phyloP scores from a whole-genome alignment of 2,113 vertebrate species.

The Lonchura striata region DNA sequence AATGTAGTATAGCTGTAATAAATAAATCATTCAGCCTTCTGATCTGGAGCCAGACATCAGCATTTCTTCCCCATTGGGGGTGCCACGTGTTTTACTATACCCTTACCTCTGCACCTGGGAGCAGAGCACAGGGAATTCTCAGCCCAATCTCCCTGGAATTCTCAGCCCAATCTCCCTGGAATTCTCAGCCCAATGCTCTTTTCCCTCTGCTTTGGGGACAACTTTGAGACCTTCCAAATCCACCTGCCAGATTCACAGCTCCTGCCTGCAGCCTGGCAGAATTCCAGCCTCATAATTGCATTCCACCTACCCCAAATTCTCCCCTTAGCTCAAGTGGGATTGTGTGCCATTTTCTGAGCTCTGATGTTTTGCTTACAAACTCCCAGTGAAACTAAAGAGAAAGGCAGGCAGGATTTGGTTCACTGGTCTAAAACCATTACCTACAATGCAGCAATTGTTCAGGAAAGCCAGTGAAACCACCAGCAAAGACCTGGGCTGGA shows the following conservation, averaged over 20 bases:
- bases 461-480: background rate
- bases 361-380: background rate
- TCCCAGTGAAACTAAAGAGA: background rate
- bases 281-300: background rate
- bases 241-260: background rate
- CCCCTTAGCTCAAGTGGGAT: background rate
- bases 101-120: too few species aligned
- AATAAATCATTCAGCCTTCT: too few species aligned
- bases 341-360: background rate
- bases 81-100: too few species aligned
- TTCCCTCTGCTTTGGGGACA: background rate
- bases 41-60: too few species aligned
- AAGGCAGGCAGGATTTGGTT: constrained; percentile 5
- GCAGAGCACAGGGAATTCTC: too few species aligned
- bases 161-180: background rate
- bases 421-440: background rate
- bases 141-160: background rate
- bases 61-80: too few species aligned
- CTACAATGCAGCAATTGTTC: background rate
- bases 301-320: background rate
- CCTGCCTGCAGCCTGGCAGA: background rate
- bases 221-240: background rate
- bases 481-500: background rate
- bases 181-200: background rate
- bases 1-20: too few species aligned